Base-by-base conservation (phyloP, 2,888 invertebrate species). In the Acleris cristana region DNA sequence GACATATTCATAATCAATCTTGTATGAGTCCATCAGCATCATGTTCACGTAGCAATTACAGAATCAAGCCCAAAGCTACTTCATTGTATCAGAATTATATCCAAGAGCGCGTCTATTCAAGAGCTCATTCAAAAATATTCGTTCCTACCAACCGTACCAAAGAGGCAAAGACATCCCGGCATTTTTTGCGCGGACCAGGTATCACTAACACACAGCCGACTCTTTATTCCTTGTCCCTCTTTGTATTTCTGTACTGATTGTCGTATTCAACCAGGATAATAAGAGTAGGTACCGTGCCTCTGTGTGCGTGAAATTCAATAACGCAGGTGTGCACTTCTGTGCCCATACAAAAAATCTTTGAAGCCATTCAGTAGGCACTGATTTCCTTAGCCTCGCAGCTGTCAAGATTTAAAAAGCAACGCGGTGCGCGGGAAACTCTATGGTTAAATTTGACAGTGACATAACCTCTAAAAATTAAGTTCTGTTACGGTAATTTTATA, bases 241-340 rank as follows among this genome's bases (percentile, higher is more conserved):
- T 77, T 67, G 60, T 69, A 69, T 57, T 64, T 58, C 64, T 67
- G 64, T 76, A 70, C 67, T 76, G 77, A 77, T 80, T 82, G 77
- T 81, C 78, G 81, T 74, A 80, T 80, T 79, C 77, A 80, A 69
- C 21, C 54, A 75, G 83, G 79, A 79, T 80, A 80, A 79, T 79
- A 76, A 72, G 76, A 69, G 70, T 71, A 72, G 73, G 71, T 71
- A 72, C 66, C 64, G 40, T 64, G 30, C 70, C 70, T 71, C 58
- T 73, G 75, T 75, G 76, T 75, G 76, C 56, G 71, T 72, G 62
- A 54, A 65, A 66, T 71, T 74, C 74, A 76, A 76, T 73, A 69
- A 69, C 65, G 69, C 69, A 69, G 69, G 69, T 69, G 69, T 70
- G 61, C 70, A 69, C 70, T 70, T 64, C 57, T 69, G 65, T 69